Percentiles rank a stretch among this genome's conserved stretches.
Evolutionary conservation across 2,797 vertebrate species (phyloP).

Genomic region (Oreonectes daqikongensis): DNA sequence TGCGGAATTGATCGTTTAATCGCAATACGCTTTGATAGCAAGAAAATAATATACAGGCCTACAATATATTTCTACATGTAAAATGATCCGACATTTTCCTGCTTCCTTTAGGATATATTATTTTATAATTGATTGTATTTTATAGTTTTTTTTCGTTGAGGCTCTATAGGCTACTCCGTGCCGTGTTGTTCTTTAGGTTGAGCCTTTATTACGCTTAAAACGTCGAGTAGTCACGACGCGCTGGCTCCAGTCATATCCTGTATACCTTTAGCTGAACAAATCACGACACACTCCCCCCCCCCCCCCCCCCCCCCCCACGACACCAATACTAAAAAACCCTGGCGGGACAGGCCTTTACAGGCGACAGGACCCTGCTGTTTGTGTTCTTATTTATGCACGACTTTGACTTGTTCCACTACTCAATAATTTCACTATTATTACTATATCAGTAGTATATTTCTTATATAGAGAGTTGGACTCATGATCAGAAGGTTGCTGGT

Average conservation of each 20-base stretch:
- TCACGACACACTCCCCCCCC: slow-evolving; percentile 77
- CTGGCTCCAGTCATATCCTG: slow-evolving; percentile 89
- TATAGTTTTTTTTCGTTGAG: not conserved
- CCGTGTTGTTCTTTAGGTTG: slow-evolving; percentile 66
- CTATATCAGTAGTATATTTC: too few species aligned
- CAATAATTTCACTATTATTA: too few species aligned
- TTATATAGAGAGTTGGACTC: too few species aligned
- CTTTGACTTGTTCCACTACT: slow-evolving; percentile 63
- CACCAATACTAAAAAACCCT: slow-evolving; percentile 75
- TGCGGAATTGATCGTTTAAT: not conserved
- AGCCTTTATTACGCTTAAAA: slow-evolving; percentile 67
- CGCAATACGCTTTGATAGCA: not conserved
- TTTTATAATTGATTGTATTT: not conserved
- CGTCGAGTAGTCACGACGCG: slow-evolving; percentile 82
- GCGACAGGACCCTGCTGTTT: slow-evolving; percentile 76
- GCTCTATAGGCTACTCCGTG: not conserved
- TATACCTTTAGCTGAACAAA: slow-evolving; percentile 81
- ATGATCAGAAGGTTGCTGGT: too few species aligned
- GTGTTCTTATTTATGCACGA: slow-evolving; percentile 72
- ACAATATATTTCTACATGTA: not conserved
- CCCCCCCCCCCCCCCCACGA: slow-evolving; percentile 66
- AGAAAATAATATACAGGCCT: not conserved
- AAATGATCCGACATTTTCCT: not conserved
- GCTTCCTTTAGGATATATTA: not conserved
- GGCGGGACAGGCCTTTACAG: slow-evolving; percentile 57